These are phyloP conservation scores for Rhizomys pruinosus DNA, from an alignment of 2,113 vertebrate species.

Conservation along the genomic window DNA sequence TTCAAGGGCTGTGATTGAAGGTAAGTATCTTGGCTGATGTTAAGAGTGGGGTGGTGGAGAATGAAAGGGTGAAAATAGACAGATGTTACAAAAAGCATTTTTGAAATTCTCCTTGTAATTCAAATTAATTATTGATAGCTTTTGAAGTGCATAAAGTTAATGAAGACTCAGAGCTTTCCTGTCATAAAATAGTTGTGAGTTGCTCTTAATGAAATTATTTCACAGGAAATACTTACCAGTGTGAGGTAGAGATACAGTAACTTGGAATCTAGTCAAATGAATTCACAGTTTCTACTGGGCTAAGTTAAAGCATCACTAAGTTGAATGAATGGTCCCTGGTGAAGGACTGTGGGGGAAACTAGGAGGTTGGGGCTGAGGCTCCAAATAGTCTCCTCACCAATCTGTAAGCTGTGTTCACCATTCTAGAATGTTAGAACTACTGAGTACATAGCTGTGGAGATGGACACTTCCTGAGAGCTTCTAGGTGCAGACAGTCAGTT, in stretches of 20 bases:
- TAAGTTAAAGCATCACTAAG: not conserved
- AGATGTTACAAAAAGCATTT: not conserved
- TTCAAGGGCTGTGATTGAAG: not conserved
- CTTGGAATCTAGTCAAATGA: not conserved
- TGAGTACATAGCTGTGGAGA: not conserved
- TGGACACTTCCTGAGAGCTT: not conserved
- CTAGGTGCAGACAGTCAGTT: not conserved
- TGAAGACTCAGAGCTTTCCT: not conserved
- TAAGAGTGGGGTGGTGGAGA: not conserved
- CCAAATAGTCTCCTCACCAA: not conserved
- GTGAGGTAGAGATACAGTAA: not conserved
- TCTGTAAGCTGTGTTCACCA: not conserved
- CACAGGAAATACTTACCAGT: not conserved
- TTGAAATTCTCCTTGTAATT: not conserved
- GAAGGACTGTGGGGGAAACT: not conserved
- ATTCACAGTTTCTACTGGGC: rapidly evolving
- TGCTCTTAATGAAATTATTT: not conserved
- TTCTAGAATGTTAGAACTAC: not conserved
- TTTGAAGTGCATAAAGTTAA: not conserved
- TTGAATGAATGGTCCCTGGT: not conserved
- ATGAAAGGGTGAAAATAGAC: not conserved
- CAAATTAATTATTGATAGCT: not conserved
- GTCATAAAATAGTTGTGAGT: not conserved
- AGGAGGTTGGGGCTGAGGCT: not conserved
- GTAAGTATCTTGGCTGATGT: not conserved